These are phyloP conservation scores for Caloenas nicobarica DNA, from an alignment of 2,113 vertebrate species.

Conservation along the genomic window DNA sequence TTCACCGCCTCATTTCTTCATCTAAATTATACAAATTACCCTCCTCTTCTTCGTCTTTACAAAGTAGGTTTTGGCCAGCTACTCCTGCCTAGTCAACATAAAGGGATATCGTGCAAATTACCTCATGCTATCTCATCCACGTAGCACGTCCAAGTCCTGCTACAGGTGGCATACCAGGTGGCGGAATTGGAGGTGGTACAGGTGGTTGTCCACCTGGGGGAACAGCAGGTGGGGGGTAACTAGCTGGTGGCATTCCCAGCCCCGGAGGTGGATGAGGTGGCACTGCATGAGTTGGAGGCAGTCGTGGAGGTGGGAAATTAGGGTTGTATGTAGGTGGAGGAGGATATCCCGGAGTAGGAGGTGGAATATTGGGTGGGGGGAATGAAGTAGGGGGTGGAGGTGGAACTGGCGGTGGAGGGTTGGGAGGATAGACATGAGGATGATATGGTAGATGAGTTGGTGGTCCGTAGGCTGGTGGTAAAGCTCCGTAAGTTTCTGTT, in stretches of 20 bases:
- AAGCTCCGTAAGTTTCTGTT: constrained; percentile 87
- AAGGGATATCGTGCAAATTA: constrained; percentile 10
- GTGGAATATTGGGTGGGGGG: constrained; percentile 82
- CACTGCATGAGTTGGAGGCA: constrained; percentile 85
- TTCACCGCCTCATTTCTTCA: constrained; percentile 9
- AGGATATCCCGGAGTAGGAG: constrained; percentile 85
- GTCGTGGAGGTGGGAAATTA: constrained; percentile 84
- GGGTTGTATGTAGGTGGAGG: constrained; percentile 88
- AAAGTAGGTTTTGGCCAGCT: constrained; percentile 39
- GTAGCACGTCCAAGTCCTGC: constrained; percentile 86
- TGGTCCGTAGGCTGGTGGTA: constrained; percentile 87
- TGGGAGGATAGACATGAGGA: constrained; percentile 82
- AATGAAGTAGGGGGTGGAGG: constrained; percentile 76
- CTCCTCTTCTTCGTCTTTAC: constrained; percentile 54
- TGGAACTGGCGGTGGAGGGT: constrained; percentile 77
- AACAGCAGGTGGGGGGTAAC: constrained; percentile 88
- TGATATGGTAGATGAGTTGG: constrained; percentile 87
- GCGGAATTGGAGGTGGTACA: constrained; percentile 87
- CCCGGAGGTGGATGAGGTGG: constrained; percentile 84
- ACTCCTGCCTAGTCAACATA: constrained; percentile 30
- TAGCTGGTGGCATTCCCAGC: constrained; percentile 86
- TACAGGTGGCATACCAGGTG: constrained; percentile 89
- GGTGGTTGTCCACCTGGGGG: constrained; percentile 91
- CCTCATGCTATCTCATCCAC: constrained; percentile 91
- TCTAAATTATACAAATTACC: constrained; percentile 55